phyloP scores from a whole-genome alignment of 2,113 vertebrate genomes.

The Arenaria interpres region DNA sequence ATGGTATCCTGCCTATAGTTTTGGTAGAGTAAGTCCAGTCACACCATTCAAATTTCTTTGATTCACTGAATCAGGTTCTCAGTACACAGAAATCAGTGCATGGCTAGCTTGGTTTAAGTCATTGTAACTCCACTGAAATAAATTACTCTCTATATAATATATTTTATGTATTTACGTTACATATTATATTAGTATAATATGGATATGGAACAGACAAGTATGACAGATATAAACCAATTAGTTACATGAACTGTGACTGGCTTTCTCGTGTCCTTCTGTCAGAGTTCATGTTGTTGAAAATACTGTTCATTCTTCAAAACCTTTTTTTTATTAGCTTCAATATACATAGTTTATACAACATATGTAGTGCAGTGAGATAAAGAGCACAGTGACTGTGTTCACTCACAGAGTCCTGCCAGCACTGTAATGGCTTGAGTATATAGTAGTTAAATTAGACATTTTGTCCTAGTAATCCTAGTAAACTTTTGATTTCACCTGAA shows the following conservation, averaged over 20 bases:
- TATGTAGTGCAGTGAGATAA: not conserved
- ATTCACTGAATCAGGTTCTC: not conserved
- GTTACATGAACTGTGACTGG: not conserved
- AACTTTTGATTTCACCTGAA: not conserved
- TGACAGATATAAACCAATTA: not conserved
- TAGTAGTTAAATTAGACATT: not conserved
- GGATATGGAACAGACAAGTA: not conserved
- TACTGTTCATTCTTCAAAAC: not conserved
- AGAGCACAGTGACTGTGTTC: not conserved
- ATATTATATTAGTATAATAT: not conserved
- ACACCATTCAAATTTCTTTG: not conserved
- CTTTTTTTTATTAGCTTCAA: not conserved
- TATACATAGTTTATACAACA: not conserved
- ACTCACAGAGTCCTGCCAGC: not conserved
- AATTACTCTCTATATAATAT: not conserved
- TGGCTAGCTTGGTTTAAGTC: not conserved
- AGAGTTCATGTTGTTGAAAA: not conserved
- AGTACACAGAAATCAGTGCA: not conserved
- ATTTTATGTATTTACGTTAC: not conserved
- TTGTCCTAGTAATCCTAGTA: not conserved
- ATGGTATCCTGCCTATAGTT: not conserved
- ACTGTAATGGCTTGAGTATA: not conserved
- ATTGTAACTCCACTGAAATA: not conserved
- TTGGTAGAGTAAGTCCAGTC: not conserved
- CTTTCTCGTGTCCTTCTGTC: not conserved